phyloP scores from a whole-genome alignment of 2,888 invertebrate species.

The Philhelius pedissequus region DNA sequence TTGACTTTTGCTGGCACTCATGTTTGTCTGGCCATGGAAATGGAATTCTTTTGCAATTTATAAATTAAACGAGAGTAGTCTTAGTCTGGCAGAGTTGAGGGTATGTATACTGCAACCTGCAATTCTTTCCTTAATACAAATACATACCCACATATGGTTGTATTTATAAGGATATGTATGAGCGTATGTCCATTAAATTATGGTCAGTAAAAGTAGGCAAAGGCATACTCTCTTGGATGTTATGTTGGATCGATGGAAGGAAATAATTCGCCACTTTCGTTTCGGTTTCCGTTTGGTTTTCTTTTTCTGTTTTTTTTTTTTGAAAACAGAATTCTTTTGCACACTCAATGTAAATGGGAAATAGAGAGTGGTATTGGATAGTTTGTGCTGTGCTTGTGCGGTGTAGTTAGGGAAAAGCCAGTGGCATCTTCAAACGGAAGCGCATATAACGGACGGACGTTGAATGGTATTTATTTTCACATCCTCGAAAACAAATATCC shows the following conservation, averaged over 20 bases:
- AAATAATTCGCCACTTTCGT: slow-evolving; percentile 63
- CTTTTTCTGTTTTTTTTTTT: slow-evolving; percentile 1
- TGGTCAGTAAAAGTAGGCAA: slow-evolving; percentile 39
- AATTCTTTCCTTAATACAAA: neutral
- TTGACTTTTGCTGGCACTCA: slow-evolving; percentile 27
- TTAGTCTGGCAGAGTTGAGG: neutral
- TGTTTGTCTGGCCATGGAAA: slow-evolving; percentile 33
- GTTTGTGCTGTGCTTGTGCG: neutral
- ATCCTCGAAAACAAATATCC: slow-evolving; percentile 61
- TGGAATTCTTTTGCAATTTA: slow-evolving; percentile 55
- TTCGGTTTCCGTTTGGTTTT: slow-evolving; percentile 54
- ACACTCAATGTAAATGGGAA: slow-evolving; percentile 12
- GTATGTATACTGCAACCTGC: slow-evolving; percentile 6
- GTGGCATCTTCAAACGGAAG: slow-evolving; percentile 49
- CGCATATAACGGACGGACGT: slow-evolving; percentile 16
- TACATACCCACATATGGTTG: neutral
- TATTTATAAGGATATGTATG: no score
- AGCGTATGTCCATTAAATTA: slow-evolving; percentile 1
- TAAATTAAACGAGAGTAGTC: slow-evolving; percentile 46
- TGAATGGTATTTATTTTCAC: slow-evolving; percentile 61
- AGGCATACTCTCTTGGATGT: neutral
- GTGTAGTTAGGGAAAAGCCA: neutral
- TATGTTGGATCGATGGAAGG: slow-evolving; percentile 55
- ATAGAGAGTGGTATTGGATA: neutral
- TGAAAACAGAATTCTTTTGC: slow-evolving; percentile 22